Percentiles rank a stretch among this genome's conserved stretches.
These are phyloP conservation scores for Amphiduros pacificus DNA, from an alignment of 2,888 invertebrate species.

Conservation along the genomic window DNA sequence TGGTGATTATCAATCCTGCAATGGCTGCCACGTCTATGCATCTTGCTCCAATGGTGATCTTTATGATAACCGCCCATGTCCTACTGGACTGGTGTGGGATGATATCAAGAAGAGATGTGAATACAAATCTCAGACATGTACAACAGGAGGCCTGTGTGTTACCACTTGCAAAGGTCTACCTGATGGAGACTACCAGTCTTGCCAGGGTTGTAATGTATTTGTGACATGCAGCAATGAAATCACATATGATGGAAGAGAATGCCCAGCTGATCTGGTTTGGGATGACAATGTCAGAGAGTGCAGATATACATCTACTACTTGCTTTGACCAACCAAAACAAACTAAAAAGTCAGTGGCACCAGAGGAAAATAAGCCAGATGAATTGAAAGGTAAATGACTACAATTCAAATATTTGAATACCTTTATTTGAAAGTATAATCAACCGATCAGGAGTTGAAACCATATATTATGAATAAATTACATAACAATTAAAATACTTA, in stretches of 20 bases:
- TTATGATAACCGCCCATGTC: slow-evolving; percentile 10
- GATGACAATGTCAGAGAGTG: slow-evolving; percentile 6
- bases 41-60: neutral
- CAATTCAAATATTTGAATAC: too few species aligned
- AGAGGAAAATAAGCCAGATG: too few species aligned
- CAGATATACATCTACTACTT: slow-evolving; percentile 6
- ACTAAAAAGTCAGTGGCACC: too few species aligned
- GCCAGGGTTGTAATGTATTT: neutral
- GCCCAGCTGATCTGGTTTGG: neutral
- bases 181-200: slow-evolving; percentile 4
- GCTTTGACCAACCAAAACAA: neutral
- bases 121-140: slow-evolving; percentile 2
- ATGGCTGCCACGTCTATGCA: neutral
- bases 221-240: neutral
- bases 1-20: neutral
- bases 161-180: neutral
- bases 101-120: slow-evolving; percentile 13
- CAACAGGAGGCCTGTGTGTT: too few species aligned
- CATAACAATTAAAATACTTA: too few species aligned
- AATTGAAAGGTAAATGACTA: too few species aligned
- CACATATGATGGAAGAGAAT: neutral
- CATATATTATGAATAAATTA: too few species aligned
- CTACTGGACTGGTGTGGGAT: slow-evolving; percentile 6
- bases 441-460: too few species aligned
- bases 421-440: too few species aligned